Base-by-base conservation (phyloP, 2,888 invertebrate genomes). In the Uloborus plumipes region DNA sequence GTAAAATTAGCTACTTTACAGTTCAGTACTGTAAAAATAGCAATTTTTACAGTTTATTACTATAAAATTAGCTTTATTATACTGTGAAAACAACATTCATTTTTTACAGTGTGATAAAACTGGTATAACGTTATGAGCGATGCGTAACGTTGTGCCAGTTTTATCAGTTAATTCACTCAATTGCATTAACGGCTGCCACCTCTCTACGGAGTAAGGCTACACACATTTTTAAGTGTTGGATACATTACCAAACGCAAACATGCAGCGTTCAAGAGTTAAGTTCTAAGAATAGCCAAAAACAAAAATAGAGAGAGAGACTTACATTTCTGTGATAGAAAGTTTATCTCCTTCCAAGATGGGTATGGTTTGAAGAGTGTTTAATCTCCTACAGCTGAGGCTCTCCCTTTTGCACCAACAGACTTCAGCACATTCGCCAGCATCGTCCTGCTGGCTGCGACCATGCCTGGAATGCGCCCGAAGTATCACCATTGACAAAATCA, bases 311-410 rank as follows among this genome's bases (percentile, higher is more conserved):
- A 55, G 55, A 55, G 16, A 9, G 55, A 75, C 84, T 85, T 76
- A 85, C 84, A 85, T 85, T 76, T 83, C 77, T 6, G 75, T 76
- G 18, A 85, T 83, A 65, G 64, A 65, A 9, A 47, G 6, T 51
- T 83, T 65, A 15, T 85, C 84, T 0, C 71, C 55, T 47, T 61
- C 14, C 51, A 85, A 39, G 16, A 83, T 51, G 13, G 84, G 84
- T 26, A 85, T 75, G 15, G 82, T 55, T 22, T 75, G 67, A 62
- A 85, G 58, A 16, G 78, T 75, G 49, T 79, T 67, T 15, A 73
- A 22, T 49, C 84, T 65, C 39, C 78, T 74, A 18, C 84, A 85
- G 0, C 69, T 70, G 11, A 85, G 72, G 16, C 75, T 75, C 2
- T 82, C 83, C 14, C 72, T 31, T 11, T 73, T 67, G 20, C 73